These are phyloP conservation scores for Rhingia rostrata DNA, from an alignment of 2,888 invertebrate species.

Conservation along the genomic window DNA sequence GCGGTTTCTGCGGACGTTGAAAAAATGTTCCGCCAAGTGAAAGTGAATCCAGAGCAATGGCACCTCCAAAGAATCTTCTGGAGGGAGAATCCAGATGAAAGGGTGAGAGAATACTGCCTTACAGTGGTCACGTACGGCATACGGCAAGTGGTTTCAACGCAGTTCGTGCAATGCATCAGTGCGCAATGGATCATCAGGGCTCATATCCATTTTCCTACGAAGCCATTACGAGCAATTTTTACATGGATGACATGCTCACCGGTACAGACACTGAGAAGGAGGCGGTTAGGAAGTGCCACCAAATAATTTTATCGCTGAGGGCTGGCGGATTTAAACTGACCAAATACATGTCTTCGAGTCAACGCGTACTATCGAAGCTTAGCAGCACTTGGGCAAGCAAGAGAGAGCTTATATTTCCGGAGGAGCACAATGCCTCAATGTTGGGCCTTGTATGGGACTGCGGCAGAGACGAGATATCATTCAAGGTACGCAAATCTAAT, in stretches of 20 bases:
- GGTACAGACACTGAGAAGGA: constrained; percentile 13
- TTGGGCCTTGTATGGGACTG: too few relatives aligned
- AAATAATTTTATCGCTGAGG: neutral
- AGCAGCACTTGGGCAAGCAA: too few relatives aligned
- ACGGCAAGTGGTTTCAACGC: constrained; percentile 38
- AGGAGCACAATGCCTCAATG: too few relatives aligned
- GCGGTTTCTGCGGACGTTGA: constrained; percentile 35
- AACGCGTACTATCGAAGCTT: too few relatives aligned
- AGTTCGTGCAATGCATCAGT: constrained; percentile 28
- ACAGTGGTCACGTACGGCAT: constrained; percentile 39
- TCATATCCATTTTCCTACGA: constrained; percentile 9
- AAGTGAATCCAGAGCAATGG: constrained; percentile 25
- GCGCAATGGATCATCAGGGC: constrained; percentile 14
- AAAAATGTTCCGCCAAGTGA: constrained; percentile 51
- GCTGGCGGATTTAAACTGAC: neutral
- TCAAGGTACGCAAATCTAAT: too few relatives aligned
- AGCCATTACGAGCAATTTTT: neutral
- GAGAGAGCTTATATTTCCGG: too few relatives aligned
- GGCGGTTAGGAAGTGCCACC: neutral
- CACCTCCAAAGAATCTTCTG: constrained; percentile 49
- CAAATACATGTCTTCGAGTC: constrained; percentile 54
- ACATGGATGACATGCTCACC: constrained; percentile 32
- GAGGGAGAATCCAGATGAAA: constrained; percentile 11
- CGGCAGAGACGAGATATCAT: too few relatives aligned
- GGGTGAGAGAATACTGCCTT: constrained; percentile 33